These are phyloP conservation scores for Cacatua alba DNA, from an alignment of 2,113 vertebrate genomes.

Conservation along the genomic window DNA sequence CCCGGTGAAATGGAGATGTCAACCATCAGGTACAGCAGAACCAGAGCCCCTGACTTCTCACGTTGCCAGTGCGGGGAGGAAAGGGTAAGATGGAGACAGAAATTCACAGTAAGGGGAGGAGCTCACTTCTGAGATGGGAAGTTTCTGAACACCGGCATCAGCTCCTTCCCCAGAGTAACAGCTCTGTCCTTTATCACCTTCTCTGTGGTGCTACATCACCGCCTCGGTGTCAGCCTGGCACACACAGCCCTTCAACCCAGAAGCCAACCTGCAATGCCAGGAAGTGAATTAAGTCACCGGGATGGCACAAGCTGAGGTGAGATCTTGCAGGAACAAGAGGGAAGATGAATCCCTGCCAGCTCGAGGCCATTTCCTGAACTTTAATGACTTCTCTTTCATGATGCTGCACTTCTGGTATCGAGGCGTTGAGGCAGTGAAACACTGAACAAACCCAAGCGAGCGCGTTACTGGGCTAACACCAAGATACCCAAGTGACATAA, in stretches of 20 bases:
- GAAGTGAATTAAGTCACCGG: background rate
- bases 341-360: background rate
- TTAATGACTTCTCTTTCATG: background rate
- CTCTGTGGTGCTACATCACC: background rate
- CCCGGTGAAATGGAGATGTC: slow-evolving; percentile 21
- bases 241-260: background rate
- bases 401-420: background rate
- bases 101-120: background rate
- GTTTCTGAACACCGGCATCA: background rate
- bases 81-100: background rate
- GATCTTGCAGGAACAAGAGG: background rate
- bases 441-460: background rate
- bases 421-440: background rate
- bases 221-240: background rate
- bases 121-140: background rate
- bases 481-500: background rate
- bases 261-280: background rate
- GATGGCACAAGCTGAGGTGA: background rate
- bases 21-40: background rate
- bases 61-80: accelerated
- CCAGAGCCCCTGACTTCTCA: background rate
- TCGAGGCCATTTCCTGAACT: background rate
- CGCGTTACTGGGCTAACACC: background rate
- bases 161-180: accelerated
- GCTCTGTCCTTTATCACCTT: no score